Evolutionary conservation across 2,113 vertebrate species (phyloP).

Genomic region (Cyprinodon brontotheroides): DNA sequence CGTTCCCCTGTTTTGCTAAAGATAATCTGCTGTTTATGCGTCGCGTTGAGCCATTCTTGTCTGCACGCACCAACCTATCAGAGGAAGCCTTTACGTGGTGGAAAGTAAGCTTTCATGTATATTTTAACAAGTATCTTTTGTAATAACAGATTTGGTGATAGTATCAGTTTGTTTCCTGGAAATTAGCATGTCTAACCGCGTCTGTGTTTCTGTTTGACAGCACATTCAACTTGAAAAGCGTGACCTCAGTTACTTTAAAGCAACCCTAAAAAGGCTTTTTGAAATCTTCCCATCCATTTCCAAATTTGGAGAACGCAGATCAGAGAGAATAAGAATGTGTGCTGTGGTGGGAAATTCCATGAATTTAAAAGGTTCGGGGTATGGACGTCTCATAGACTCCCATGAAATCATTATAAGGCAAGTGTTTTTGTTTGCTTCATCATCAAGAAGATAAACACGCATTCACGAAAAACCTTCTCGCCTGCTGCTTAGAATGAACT

Average conservation of each 20-base stretch:
- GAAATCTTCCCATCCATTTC: conserved; percentile 73
- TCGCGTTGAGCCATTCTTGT: too few species aligned
- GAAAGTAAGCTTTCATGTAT: not conserved
- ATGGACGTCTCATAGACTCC: conserved; percentile 83
- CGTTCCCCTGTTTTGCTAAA: too few species aligned
- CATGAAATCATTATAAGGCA: conserved; percentile 87
- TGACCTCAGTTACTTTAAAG: conserved; percentile 58
- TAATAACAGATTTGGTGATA: not conserved
- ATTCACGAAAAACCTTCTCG: not conserved
- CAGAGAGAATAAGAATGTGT: conserved; percentile 79
- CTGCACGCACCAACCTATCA: too few species aligned
- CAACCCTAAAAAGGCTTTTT: conserved; percentile 79
- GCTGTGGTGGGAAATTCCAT: conserved; percentile 90
- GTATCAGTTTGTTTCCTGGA: too few species aligned
- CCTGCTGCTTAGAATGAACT: conserved; percentile 26
- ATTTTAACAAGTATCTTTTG: not conserved
- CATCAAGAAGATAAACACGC: rapidly evolving
- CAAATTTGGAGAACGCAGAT: conserved; percentile 48
- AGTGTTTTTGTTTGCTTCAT: not conserved
- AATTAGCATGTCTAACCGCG: not conserved
- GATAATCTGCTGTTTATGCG: too few species aligned
- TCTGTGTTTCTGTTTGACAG: conserved; percentile 28
- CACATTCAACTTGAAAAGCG: conserved; percentile 74
- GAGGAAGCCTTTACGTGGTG: too few species aligned
- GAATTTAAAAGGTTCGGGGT: conserved; percentile 82